Conservation (phyloP, 1,140 invertebrate species). For the Oryctes rhinoceros region DNA sequence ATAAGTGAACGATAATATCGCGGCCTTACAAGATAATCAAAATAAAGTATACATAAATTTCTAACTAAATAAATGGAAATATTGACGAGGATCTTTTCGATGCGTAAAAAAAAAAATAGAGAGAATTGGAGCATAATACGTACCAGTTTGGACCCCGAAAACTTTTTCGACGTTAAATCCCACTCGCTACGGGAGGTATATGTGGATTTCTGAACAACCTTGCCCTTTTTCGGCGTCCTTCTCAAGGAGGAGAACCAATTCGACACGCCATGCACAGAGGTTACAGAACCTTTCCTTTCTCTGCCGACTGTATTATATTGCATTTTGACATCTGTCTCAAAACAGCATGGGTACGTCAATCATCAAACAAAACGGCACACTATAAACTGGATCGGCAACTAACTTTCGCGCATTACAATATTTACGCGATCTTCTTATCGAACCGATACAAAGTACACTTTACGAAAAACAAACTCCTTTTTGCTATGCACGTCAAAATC, state of each 20-base stretch:
- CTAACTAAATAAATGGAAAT: too few relatives aligned
- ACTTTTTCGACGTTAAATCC: slow-evolving; percentile 62
- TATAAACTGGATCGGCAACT: background rate
- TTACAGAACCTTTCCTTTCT: slow-evolving; percentile 53
- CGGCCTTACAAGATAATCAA: too few relatives aligned
- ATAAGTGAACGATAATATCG: too few relatives aligned
- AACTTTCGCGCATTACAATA: background rate
- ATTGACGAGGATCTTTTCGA: too few relatives aligned
- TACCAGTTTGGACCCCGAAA: slow-evolving; percentile 40
- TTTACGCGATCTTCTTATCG: background rate
- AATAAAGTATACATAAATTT: too few relatives aligned
- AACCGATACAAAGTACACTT: background rate
- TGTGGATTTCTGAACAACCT: slow-evolving; percentile 50
- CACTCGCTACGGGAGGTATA: slow-evolving; percentile 67
- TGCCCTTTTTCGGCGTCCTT: slow-evolving; percentile 67
- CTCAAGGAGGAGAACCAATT: slow-evolving; percentile 81
- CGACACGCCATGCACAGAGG: slow-evolving; percentile 61
- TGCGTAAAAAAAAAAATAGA: too few relatives aligned
- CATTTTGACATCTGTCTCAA: slow-evolving; percentile 46
- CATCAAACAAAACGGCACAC: slow-evolving; percentile 28
- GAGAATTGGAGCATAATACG: background rate
- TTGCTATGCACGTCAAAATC: background rate
- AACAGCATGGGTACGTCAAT: background rate
- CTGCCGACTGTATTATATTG: slow-evolving; percentile 54
- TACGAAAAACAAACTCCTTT: slow-evolving; percentile 9